These are phyloP conservation scores for Chymomyza amoena DNA, from an alignment of 2,888 invertebrate genomes.

Conservation along the genomic window DNA sequence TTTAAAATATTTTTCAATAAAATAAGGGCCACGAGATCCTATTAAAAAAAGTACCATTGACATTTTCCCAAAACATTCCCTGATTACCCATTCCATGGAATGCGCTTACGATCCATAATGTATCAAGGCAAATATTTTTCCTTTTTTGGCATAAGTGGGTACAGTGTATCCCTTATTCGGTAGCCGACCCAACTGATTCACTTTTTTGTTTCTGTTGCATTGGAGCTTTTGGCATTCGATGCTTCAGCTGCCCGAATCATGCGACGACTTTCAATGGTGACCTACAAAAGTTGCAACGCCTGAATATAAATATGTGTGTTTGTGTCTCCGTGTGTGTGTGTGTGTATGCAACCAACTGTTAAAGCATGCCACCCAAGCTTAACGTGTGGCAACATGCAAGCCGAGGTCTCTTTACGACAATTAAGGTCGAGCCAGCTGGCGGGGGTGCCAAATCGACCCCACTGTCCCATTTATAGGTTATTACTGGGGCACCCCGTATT, in stretches of 20 bases:
- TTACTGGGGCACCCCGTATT: neutral
- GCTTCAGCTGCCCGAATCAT: slow-evolving; percentile 22
- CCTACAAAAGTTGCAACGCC: slow-evolving; percentile 53
- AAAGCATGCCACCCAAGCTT: slow-evolving; percentile 33
- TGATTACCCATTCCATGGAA: no score
- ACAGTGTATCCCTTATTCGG: no score
- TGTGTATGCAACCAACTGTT: slow-evolving; percentile 39
- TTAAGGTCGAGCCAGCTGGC: slow-evolving; percentile 50
- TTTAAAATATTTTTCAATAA: no score
- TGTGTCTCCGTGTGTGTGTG: neutral
- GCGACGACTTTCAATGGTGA: slow-evolving; percentile 26
- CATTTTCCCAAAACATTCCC: no score
- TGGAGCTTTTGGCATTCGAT: slow-evolving; percentile 39
- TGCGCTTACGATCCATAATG: no score
- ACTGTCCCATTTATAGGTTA: neutral
- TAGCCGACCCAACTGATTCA: no score
- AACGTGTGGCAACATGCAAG: slow-evolving; percentile 53
- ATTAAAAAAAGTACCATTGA: no score
- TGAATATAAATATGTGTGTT: slow-evolving; percentile 17
- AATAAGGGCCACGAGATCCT: no score
- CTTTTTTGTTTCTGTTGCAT: neutral
- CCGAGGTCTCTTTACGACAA: slow-evolving; percentile 54
- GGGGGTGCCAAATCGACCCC: neutral
- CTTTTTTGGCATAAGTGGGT: no score
- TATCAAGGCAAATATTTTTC: no score